Evolutionary conservation across 2,888 invertebrate genomes (phyloP), one percentile per base, ranked within the genome.

Genomic region (Eristalis pertinax): DNA sequence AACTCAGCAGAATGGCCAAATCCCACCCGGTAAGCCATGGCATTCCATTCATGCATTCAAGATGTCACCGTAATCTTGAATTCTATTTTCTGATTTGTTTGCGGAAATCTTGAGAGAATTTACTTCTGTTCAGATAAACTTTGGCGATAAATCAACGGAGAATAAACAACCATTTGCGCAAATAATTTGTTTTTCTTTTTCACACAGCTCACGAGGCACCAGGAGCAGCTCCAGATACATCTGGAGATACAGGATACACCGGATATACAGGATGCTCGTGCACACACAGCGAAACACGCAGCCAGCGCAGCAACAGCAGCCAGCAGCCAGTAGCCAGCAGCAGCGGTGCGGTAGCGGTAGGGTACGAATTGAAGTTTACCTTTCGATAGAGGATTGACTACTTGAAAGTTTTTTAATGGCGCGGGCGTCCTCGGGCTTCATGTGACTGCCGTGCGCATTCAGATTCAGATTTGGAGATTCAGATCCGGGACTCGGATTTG

Each of bases 21-120:
- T 72, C 75, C 41, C 75, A 80, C 70, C 68, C 76, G 41, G 62
- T 38, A 76, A 62, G 43, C 65, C 74, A 60, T 65, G 65, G 22
- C 26, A 26, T 76, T 65, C 74, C 38, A 56, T 78, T 81, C 62
- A 65, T 73, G 22, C 72, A 64, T 77, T 65, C 68, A 73, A 73
- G 77, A 77, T 86, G 83, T 68, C 68, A 29, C 32, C 73, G 73
- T 69, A 84, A 87, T 87, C 87, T 79, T 29, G 72, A 84, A 87
- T 87, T 87, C 79, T 83, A 87, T 87, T 80, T 87, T 75, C 83
- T 84, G 86, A 79, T 83, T 87, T 87, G 87, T 84, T 87, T 87
- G 87, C 87, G 75, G 83, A 87, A 87, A 84, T 87, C 84, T 87
- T 72, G 78, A 68, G 87, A 60, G 87, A 84, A 79, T 87, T 87